Base-by-base conservation (phyloP, 2,113 vertebrate species). In the Mustela lutreola region DNA sequence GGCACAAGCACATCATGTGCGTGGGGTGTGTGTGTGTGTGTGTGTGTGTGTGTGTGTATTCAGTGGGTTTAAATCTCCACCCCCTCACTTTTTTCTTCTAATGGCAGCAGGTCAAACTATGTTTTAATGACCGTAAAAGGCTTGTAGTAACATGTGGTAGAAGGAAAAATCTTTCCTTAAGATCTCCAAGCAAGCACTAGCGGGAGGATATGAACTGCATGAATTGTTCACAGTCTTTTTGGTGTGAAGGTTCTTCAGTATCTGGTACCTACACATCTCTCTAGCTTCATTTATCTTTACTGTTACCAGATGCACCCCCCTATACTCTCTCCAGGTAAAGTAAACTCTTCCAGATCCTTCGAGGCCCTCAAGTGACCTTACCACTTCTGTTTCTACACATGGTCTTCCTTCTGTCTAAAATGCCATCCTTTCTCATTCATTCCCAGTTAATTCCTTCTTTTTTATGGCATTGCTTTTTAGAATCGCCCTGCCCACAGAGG, bases 371-470 rank as follows among this genome's bases (percentile, higher is more conserved):
- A 15, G 6, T 14, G 12, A 48, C 18, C 36, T 16, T 15, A 16
- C 36, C 14, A 11, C 50, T n/a, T 58, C 31, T 81, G 21, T 50
- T 79, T 63, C 16, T 60, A 50, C 5, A 83, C 4, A n/a, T 16
- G 11, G 7, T 36, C 16, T 87, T 76, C 16, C 42, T 65, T 94
- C 56, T 45, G 5, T 24, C 36, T 53, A 19, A 18, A 76, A 86
- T 22, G 15, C 14, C 12, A 21, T 22, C 19, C 48, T 16, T 71
- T 73, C 33, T 28, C 39, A n/a, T 76, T 85, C 33, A 28, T 76
- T 85, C 33, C 60, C 70, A 39, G 39, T 53, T 48, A 83, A 84
- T 79, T 65, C 39, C 56, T 76, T 88, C 28, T 83, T 39, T 79
- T 42, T 28, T 15, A 9, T 50, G 45, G 65, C 33, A 22, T 11